Evolutionary conservation across 1,140 invertebrate species (phyloP).

Genomic region (Plodia interpunctella): DNA sequence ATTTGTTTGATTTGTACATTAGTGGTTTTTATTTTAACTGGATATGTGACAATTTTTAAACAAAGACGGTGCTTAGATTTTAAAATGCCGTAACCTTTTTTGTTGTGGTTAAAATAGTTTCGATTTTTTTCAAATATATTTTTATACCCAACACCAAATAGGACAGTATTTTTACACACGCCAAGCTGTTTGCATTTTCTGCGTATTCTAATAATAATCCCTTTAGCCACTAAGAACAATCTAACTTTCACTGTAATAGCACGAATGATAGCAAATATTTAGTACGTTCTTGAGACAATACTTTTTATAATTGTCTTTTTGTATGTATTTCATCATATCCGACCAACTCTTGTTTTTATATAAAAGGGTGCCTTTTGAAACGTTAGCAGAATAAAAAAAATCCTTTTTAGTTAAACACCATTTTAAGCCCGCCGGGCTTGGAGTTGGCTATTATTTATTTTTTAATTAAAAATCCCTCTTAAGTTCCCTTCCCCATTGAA

Average conservation of each 20-base stretch:
- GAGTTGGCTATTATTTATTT: slow-evolving; percentile 3
- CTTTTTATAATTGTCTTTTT: background rate
- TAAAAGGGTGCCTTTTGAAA: slow-evolving; percentile 45
- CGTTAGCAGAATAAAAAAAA: background rate
- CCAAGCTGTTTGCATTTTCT: background rate
- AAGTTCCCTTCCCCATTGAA: background rate
- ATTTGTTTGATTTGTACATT: background rate
- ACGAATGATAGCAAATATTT: slow-evolving; percentile 1
- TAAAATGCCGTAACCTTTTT: background rate
- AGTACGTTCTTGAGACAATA: background rate
- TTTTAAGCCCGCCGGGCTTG: background rate
- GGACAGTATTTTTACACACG: background rate
- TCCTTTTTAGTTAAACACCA: background rate
- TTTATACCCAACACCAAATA: slow-evolving; percentile 1
- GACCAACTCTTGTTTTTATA: slow-evolving; percentile 26
- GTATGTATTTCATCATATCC: slow-evolving; percentile 12
- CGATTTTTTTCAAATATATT: background rate
- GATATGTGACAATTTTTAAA: background rate
- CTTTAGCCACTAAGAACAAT: background rate
- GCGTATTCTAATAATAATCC: background rate
- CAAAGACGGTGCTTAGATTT: background rate
- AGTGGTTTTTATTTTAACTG: background rate
- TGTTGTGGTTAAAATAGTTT: background rate
- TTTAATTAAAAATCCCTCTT: slow-evolving; percentile 4
- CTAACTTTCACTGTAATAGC: background rate